Evolutionary conservation across 2,797 vertebrate species (phyloP), one percentile per base, ranked within the genome.

Genomic region (Cuniculus paca): DNA sequence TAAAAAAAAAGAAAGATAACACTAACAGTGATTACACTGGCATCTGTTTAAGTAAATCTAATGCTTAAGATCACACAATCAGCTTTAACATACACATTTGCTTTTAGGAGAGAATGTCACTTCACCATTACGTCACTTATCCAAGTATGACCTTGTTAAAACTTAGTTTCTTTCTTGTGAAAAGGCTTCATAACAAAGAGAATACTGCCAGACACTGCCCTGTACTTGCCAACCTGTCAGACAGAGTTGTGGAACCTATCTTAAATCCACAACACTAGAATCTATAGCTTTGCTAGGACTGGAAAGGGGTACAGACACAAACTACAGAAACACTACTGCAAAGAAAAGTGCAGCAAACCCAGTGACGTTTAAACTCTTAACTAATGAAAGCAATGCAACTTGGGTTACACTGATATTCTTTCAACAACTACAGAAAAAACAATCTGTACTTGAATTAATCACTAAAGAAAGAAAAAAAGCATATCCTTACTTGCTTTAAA

Each of bases 71-170:
- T 95, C 60, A 92, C 9, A 87, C 22, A 87, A 36, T 78, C 75
- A 90, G 36, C 56, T 94, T 90, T 94, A 95, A 79, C 42, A n/a
- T 39, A 45, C 2, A 50, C 19, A 81, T 84, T 60, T 88, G 65
- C 50, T 87, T 28, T 56, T 94, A 50, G 61, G 78, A 95, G 54
- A 94, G 92, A 97, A 92, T 74, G 17, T 77, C 74, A 91, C n/a
- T 81, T 78, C 22, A 52, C 17, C 34, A 20, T 90, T 78, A 50
- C 79, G 54, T 81, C 45, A 87, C 56, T 77, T 91, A 90, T 24
- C 75, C n/a, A 91, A 93, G 50, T 24, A n/a, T 88, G 77, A 84
- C 58, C 39, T 54, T 95, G 77, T 72, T 96, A 75, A 95, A 88
- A 87, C 12, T 60, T 50, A 83, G 61, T 92, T 87, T 90, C 50